Base-by-base conservation (phyloP, 2,797 vertebrate species). In the Mustela erminea region DNA sequence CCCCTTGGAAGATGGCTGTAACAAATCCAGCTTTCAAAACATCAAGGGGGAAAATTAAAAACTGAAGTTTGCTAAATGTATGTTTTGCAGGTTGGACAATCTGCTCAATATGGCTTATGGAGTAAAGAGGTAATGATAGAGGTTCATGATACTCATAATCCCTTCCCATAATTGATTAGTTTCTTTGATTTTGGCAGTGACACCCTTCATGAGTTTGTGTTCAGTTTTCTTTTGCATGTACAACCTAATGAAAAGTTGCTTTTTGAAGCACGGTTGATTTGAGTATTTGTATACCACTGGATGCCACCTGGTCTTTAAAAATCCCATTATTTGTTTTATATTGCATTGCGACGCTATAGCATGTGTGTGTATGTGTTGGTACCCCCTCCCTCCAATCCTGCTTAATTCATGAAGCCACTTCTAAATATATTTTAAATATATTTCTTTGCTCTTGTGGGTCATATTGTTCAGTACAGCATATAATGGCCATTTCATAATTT, bases 51-150 rank as follows among this genome's bases (percentile, higher is more conserved):
- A 96, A 96, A 97, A 92, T 97, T 97, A 93, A 98, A 98, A 98
- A 98, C 98, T 99, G 98, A 99, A 97, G 96, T 98, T 98, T 99
- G 97, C 98, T 98, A 98, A 99, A 98, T 99, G 80, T 98, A 35
- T 98, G 95, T 98, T 98, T 99, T 99, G 98, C 98, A 99, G 99
- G 99, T 99, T 99, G 99, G 99, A 99, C 99, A 99, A 99, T 99
- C 99, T 99, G 99, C 99, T 99, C 98, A 99, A 99, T 99, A 99
- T 99, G 99, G 99, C 99, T 98, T 99, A 99, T 97, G 99, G 99
- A 98, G 99, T 99, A 96, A 99, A 99, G 99, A 99, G 99, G 99
- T 99, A 99, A 99, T 98, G 98, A 98, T 97, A 93, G 97, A 98
- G 94, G 96, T 98, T 98, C 75, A 95, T 98, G 96, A 96, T 92